Percentiles rank a stretch among this genome's conserved stretches.
Conservation (phyloP, 2,113 vertebrate genomes). For the Pteruthius melanotis region DNA sequence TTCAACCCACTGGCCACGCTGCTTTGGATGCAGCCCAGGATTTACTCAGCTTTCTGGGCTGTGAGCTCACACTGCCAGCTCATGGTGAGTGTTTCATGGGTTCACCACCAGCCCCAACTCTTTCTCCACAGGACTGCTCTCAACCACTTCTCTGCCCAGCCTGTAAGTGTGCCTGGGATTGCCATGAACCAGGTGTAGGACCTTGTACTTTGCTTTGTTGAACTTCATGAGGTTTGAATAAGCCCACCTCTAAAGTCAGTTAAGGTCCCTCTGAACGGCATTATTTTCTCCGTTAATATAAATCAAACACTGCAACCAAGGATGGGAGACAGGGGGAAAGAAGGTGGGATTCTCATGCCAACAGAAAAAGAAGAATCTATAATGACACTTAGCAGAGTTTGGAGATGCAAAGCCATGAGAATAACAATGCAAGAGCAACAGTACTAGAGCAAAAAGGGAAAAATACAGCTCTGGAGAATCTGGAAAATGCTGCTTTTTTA, state of each 20-base stretch:
- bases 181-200: neutral
- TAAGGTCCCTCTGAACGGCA: neutral
- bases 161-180: neutral
- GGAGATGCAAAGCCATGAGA: neutral
- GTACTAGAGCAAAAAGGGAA: neutral
- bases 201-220: neutral
- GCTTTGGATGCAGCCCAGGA: neutral
- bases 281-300: neutral
- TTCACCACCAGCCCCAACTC: neutral
- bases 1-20: fast-evolving
- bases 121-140: neutral
- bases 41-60: neutral
- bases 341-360: neutral
- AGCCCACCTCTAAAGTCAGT: neutral
- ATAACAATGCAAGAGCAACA: neutral
- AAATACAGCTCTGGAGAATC: neutral
- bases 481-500: neutral
- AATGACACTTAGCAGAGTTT: neutral
- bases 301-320: neutral
- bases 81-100: neutral
- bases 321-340: neutral
- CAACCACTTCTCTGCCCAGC: neutral
- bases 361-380: neutral
- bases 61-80: fast-evolving
- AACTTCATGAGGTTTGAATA: neutral